Evolutionary conservation across 1,140 invertebrate genomes (phyloP), one percentile per base, ranked within the genome.

Genomic region (Drosophila funebris): DNA sequence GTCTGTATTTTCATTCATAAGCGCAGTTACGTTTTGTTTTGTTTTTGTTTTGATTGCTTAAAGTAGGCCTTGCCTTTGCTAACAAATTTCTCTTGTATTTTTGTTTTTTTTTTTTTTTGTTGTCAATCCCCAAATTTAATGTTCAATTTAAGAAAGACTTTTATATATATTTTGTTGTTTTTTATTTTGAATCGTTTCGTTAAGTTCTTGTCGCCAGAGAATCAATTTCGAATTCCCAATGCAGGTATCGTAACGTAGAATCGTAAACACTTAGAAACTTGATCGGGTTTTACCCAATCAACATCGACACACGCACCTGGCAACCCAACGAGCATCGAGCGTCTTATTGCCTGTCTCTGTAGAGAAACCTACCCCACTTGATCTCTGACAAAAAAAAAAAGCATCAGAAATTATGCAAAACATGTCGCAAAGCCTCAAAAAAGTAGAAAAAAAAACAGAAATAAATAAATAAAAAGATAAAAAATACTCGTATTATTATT

Each of bases 1-100:
- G 48, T 27, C 29, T 72, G 83, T 73, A 73, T 74, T 89, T 87
- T 88, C 83, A 88, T 88, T 88, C 83, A 88, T 88, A 88, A 83
- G 78, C 79, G 69, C 72, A 88, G 67, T 76, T 76, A 48, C 57
- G 67, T 64, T 22, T 54, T 58, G 27, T 24, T 33, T 31, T 29
- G 13, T 37, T 8, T 31, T 11, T 62, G 5, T 44, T 60, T 13
- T 43, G 52, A 3, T 61, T 48, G 13, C 6, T 57, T 27, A 18
- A 33, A 64, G 76, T 27, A 73, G 61, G 57, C 81, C 36, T 61
- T 52, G 70, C 14, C 3, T 75, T 68, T 60, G 18, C 29, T 43
- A 39, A n/a, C 52, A 24, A 13, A 39, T 54, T 20, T 24, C 8
- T 46, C 33, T 56, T 33, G 52, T 5, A 44, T 20, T 16, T 16